Percentiles rank a stretch among this genome's conserved stretches.
phyloP scores from a whole-genome alignment of 1,140 invertebrate species.

The Aphaenogaster floridana region DNA sequence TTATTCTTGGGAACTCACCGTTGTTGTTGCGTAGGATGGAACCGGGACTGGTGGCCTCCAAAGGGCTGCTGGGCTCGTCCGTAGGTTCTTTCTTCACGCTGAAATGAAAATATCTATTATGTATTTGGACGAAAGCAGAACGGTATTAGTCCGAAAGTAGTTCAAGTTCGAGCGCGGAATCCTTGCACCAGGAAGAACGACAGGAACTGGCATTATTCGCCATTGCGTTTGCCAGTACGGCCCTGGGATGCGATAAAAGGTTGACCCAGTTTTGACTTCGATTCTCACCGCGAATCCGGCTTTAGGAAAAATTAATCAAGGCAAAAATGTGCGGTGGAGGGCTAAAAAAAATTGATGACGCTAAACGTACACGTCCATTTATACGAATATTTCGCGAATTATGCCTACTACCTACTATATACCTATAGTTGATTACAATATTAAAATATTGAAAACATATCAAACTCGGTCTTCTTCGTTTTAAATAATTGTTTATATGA shows the following conservation, averaged over 20 bases:
- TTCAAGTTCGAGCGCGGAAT: conserved; percentile 67
- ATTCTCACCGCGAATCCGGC: conserved; percentile 72
- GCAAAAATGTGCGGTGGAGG: conserved; percentile 67
- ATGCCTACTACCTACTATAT: too few species aligned
- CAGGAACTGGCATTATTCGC: conserved; percentile 3
- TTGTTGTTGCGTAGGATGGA: conserved; percentile 86
- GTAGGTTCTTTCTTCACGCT: conserved; percentile 88
- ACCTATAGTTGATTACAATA: not conserved
- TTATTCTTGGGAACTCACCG: conserved; percentile 81
- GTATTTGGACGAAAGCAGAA: conserved; percentile 71
- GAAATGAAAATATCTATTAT: conserved; percentile 85
- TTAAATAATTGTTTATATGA: not conserved
- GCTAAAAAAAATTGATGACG: conserved; percentile 52
- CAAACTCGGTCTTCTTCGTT: not conserved
- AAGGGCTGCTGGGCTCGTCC: conserved; percentile 87
- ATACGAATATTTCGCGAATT: not conserved
- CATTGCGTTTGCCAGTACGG: conserved; percentile 53
- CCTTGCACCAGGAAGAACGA: conserved; percentile 35
- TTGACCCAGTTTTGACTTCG: conserved; percentile 77
- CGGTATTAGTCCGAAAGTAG: conserved; percentile 62
- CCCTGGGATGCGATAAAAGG: conserved; percentile 76
- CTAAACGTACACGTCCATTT: not conserved
- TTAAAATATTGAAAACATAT: not conserved
- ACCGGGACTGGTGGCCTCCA: conserved; percentile 87
- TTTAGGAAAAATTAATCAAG: conserved; percentile 76